A percentile compares a stretch with the other conserved stretches of the same genome.
Evolutionary conservation across 2,797 vertebrate genomes (phyloP).

Genomic region (Alfaro cultratus): DNA sequence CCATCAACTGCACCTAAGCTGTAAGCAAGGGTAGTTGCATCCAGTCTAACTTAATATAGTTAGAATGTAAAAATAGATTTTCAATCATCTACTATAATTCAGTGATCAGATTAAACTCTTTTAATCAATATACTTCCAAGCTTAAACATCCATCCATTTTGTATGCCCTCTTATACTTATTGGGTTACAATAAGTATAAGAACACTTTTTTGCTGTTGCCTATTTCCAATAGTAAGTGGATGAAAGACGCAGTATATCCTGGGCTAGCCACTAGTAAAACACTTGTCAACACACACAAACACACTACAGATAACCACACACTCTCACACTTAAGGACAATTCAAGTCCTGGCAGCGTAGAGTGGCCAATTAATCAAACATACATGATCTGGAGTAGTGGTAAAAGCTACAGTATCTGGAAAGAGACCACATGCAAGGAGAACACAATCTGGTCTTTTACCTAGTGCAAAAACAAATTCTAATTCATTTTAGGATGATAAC

Average conservation of each 20-base stretch:
- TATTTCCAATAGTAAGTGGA: neutral
- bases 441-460: neutral
- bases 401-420: neutral
- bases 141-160: neutral
- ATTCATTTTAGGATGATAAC: neutral
- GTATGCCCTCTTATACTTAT: neutral
- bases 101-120: neutral
- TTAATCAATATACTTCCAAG: neutral
- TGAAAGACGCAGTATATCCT: neutral
- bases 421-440: neutral
- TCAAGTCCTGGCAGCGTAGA: neutral
- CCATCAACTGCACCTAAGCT: no score
- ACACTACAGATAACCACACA: neutral
- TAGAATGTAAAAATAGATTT: neutral
- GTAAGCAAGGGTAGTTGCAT: neutral
- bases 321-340: neutral
- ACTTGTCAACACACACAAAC: neutral
- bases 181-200: neutral
- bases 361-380: neutral
- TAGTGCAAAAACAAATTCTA: neutral
- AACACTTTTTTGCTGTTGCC: neutral
- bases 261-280: neutral
- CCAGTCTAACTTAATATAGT: neutral
- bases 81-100: neutral
- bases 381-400: neutral